phyloP scores from a whole-genome alignment of 2,888 invertebrate genomes.

The Epinotia brunnichana region DNA sequence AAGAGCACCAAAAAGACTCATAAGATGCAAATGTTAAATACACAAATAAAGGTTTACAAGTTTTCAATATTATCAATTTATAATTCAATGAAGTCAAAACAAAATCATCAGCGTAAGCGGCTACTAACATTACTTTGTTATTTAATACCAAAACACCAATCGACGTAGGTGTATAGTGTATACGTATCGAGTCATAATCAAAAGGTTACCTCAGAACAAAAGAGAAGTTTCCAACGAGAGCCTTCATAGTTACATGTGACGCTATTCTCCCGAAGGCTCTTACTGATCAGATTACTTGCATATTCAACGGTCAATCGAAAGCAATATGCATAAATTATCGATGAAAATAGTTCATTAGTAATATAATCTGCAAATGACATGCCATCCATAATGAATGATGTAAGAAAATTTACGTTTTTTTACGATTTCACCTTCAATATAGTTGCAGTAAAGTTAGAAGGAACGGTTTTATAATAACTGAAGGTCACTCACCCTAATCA shows the following conservation, averaged over 20 bases:
- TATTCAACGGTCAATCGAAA: constrained; percentile 39
- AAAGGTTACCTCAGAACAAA: neutral
- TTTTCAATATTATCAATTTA: neutral
- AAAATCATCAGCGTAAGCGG: neutral
- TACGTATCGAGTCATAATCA: constrained; percentile 1
- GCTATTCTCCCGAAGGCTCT: neutral
- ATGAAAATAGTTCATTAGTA: constrained; percentile 41
- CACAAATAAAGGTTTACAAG: no score
- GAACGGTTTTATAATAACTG: neutral
- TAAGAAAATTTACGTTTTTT: constrained; percentile 31
- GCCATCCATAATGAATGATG: constrained; percentile 34
- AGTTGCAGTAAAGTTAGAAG: neutral
- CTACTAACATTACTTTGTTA: neutral
- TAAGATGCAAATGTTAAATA: no score
- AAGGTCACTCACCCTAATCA: neutral
- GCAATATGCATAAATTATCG: constrained; percentile 37
- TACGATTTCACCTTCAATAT: constrained; percentile 32
- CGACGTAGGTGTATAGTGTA: constrained; percentile 2
- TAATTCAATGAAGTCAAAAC: neutral
- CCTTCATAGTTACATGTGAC: neutral
- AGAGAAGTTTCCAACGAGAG: neutral
- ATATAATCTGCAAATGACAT: constrained; percentile 33
- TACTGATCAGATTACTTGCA: constrained; percentile 25
- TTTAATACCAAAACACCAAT: neutral
- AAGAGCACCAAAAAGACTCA: no score